phyloP scores from a whole-genome alignment of 1,140 invertebrate species.

The Mamestra configurata region DNA sequence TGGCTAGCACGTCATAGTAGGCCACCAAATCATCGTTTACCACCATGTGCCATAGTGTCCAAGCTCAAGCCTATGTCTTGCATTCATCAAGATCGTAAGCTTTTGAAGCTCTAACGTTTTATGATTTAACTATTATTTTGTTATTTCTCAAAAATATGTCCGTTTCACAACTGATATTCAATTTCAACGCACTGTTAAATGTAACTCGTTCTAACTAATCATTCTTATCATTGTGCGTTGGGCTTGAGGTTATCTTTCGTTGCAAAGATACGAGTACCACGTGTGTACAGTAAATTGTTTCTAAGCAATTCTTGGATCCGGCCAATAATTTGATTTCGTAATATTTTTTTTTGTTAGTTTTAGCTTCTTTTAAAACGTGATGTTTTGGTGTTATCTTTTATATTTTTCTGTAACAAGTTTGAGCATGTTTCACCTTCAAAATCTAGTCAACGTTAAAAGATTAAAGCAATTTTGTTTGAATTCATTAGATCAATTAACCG shows the following conservation, averaged over 20 bases:
- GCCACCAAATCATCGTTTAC: too few species aligned
- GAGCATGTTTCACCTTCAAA: too few species aligned
- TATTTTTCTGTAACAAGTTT: neutral
- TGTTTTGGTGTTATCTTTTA: neutral
- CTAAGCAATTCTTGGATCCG: constrained; percentile 10
- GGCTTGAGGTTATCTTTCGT: constrained; percentile 47
- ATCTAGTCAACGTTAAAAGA: too few species aligned
- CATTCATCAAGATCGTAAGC: too few species aligned
- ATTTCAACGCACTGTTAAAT: constrained; percentile 38
- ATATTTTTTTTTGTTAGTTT: neutral
- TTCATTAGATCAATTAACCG: too few species aligned
- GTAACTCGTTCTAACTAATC: constrained; percentile 38
- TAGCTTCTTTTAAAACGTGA: neutral
- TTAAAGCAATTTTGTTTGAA: too few species aligned
- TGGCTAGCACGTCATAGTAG: too few species aligned
- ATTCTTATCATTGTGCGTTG: constrained; percentile 49
- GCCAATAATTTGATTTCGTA: constrained; percentile 10
- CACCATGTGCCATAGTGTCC: too few species aligned
- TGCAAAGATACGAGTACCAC: constrained; percentile 52
- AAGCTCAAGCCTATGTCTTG: too few species aligned
- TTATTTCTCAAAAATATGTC: neutral
- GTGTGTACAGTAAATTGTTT: constrained; percentile 44
- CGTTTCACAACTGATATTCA: constrained; percentile 21
- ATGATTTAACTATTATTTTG: neutral
- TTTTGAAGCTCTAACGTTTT: too few species aligned